Percentiles rank a stretch among this genome's conserved stretches.
These are phyloP conservation scores for Poecilia latipinna DNA, from an alignment of 2,113 vertebrate species.

Conservation along the genomic window DNA sequence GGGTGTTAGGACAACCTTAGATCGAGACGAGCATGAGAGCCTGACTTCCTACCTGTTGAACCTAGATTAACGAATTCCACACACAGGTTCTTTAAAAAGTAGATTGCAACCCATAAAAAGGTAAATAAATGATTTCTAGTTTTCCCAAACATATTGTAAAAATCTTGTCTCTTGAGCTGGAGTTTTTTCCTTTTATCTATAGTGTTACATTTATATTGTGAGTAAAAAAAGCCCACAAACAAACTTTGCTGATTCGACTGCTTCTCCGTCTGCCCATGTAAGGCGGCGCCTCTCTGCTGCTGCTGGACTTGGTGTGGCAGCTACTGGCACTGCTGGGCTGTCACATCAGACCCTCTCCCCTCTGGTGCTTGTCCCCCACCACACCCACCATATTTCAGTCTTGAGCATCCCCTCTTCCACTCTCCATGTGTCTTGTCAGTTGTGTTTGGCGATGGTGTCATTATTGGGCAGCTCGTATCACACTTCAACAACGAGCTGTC, in stretches of 20 bases:
- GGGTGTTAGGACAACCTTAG: not conserved
- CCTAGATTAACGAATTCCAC: not conserved
- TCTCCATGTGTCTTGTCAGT: conserved; percentile 77
- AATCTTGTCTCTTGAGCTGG: not conserved
- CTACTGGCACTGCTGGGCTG: conserved; percentile 79
- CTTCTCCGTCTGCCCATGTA: conserved; percentile 35
- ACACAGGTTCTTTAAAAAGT: not conserved
- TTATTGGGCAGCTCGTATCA: conserved; percentile 74
- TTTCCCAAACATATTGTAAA: not conserved
- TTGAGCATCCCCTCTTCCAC: conserved; percentile 57
- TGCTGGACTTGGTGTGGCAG: conserved; percentile 80
- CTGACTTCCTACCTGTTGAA: not conserved
- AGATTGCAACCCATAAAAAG: not conserved
- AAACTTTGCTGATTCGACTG: not conserved
- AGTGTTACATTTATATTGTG: not conserved
- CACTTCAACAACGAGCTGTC: conserved; percentile 67
- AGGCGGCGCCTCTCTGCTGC: conserved; percentile 73
- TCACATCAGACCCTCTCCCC: conserved; percentile 81
- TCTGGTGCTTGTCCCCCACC: conserved; percentile 64
- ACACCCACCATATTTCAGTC: conserved; percentile 39
- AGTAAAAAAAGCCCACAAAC: not conserved
- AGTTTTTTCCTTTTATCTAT: not conserved
- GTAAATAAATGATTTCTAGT: too few species aligned
- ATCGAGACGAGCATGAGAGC: not conserved
- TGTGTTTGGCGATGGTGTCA: conserved; percentile 75